phyloP scores from a whole-genome alignment of 2,888 invertebrate genomes.

The Uropetala carovei region DNA sequence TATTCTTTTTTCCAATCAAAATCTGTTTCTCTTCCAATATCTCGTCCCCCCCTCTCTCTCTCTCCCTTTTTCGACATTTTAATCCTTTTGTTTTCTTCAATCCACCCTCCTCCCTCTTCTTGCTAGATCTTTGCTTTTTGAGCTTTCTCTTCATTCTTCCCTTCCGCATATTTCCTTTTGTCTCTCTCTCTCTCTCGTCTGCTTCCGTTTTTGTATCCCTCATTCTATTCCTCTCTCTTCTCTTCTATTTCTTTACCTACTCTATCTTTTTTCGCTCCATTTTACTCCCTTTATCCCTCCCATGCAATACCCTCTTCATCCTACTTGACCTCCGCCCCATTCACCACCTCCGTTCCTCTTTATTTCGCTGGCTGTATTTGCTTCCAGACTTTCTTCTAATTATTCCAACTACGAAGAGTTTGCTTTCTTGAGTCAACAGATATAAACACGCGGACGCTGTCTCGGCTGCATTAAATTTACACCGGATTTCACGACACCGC shows the following conservation, averaged over 20 bases:
- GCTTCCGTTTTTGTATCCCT: not conserved
- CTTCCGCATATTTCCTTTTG: no score
- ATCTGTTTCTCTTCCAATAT: no score
- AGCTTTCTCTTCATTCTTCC: no score
- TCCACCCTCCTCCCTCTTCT: not conserved
- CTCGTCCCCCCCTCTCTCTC: not conserved
- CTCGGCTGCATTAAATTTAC: not conserved
- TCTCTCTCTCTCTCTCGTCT: not conserved
- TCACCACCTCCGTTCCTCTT: not conserved
- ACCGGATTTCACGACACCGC: not conserved
- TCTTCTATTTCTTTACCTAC: not conserved
- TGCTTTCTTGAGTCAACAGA: constrained; percentile 6
- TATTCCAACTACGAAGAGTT: not conserved
- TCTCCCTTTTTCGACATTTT: not conserved
- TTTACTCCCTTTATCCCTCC: not conserved
- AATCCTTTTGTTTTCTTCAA: not conserved
- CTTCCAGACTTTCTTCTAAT: not conserved
- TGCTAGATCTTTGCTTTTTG: no score
- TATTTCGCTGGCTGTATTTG: not conserved
- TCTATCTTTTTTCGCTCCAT: not conserved
- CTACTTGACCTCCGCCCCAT: not conserved
- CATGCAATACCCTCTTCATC: not conserved
- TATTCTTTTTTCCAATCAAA: no score
- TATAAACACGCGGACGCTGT: not conserved
- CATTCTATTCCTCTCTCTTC: not conserved